These are phyloP conservation scores for Globia sparganii DNA, from an alignment of 2,888 invertebrate genomes.

Conservation along the genomic window DNA sequence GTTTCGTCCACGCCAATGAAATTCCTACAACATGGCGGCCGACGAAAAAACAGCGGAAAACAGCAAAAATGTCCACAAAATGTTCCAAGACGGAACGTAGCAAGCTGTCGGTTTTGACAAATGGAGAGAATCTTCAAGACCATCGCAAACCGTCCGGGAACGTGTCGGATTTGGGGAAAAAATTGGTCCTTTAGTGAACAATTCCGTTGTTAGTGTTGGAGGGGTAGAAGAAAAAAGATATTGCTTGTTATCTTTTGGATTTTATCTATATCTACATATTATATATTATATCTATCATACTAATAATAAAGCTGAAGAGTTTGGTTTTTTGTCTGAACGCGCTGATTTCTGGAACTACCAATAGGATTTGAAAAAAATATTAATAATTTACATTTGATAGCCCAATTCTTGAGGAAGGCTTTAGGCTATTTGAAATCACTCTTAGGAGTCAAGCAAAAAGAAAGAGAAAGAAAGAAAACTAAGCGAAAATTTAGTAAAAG, in stretches of 20 bases:
- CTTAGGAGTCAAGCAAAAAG: too few relatives aligned
- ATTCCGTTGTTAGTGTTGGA: conserved; percentile 55
- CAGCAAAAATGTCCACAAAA: conserved; percentile 59
- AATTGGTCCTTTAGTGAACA: conserved; percentile 63
- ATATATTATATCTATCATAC: not conserved
- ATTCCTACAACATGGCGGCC: conserved; percentile 26
- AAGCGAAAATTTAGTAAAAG: too few relatives aligned
- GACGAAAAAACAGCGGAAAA: conserved; percentile 54
- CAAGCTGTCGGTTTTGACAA: conserved; percentile 75
- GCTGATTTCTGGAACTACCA: too few relatives aligned
- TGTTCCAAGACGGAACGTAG: conserved; percentile 55
- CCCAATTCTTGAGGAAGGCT: not conserved
- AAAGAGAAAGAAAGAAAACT: too few relatives aligned
- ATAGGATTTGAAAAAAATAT: not conserved
- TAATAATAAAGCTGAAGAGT: not conserved
- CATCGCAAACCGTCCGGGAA: conserved; percentile 50
- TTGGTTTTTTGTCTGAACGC: too few relatives aligned
- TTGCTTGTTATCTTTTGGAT: conserved; percentile 31
- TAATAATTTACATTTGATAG: not conserved
- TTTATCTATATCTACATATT: conserved; percentile 8
- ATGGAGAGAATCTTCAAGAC: conserved; percentile 68
- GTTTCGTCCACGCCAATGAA: conserved; percentile 2
- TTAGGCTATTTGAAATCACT: too few relatives aligned
- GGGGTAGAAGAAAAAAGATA: conserved; percentile 37
- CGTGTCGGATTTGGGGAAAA: conserved; percentile 64